Percentiles rank a stretch among this genome's conserved stretches.
These are phyloP conservation scores for Pseudonaja textilis DNA, from an alignment of 2,113 vertebrate genomes.

Conservation along the genomic window DNA sequence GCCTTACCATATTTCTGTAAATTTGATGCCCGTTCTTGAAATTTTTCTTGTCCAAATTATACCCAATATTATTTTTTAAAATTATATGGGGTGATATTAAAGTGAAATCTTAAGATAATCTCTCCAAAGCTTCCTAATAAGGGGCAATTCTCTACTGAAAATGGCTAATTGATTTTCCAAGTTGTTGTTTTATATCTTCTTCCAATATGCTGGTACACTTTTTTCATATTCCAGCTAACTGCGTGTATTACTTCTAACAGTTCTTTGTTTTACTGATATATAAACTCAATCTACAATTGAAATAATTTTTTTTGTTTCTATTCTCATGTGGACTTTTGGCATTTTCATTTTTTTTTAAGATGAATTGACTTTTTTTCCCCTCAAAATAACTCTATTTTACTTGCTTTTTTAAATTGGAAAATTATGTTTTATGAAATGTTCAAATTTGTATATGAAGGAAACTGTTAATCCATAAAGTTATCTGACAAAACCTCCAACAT, in stretches of 20 bases:
- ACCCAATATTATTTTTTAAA: conserved; percentile 48
- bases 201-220: conserved; percentile 15
- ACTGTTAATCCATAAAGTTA: background rate
- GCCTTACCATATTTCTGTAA: too few relatives aligned
- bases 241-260: conserved; percentile 28
- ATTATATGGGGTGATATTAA: conserved; percentile 49
- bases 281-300: background rate
- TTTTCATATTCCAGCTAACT: background rate
- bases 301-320: background rate
- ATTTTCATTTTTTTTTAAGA: conserved; percentile 18
- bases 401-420: background rate
- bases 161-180: background rate
- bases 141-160: conserved; percentile 16
- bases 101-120: conserved; percentile 54
- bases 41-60: background rate
- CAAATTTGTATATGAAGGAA: background rate
- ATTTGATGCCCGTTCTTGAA: too few relatives aligned
- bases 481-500: background rate
- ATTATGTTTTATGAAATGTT: background rate
- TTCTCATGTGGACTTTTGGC: background rate
- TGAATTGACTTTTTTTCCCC: background rate
- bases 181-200: background rate
- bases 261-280: background rate
- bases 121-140: conserved; percentile 40
- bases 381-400: background rate